These are phyloP conservation scores for Embiotoca jacksoni DNA, from an alignment of 2,113 vertebrate genomes.

Conservation along the genomic window DNA sequence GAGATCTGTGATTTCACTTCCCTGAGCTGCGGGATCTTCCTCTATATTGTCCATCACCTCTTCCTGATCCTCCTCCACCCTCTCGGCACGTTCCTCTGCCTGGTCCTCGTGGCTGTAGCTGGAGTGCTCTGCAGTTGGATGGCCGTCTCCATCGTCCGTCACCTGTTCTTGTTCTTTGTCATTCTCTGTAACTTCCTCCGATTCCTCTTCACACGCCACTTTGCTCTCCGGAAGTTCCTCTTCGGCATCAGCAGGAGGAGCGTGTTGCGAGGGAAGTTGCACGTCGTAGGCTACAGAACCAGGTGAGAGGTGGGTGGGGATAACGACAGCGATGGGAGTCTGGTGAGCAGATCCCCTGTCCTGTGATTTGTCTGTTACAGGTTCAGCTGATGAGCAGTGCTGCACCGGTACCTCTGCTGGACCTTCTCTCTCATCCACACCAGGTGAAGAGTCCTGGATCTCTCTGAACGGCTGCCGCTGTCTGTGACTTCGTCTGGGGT, in stretches of 20 bases:
- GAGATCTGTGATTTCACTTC: conserved; percentile 65
- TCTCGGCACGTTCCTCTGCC: conserved; percentile 32
- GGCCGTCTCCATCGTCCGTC: conserved; percentile 17
- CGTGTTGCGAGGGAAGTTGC: background rate
- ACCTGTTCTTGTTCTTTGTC: conserved; percentile 29
- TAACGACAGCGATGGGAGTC: conserved; percentile 56
- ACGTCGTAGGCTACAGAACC: background rate
- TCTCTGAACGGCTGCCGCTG: conserved; percentile 60
- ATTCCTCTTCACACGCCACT: conserved; percentile 19
- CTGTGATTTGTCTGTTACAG: conserved; percentile 39
- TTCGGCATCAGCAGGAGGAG: conserved; percentile 26
- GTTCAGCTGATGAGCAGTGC: conserved; percentile 16
- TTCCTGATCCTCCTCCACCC: conserved; percentile 45
- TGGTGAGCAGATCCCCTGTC: conserved; percentile 60
- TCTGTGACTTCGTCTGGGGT: conserved; percentile 70
- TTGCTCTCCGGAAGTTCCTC: conserved; percentile 51
- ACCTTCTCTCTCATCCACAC: conserved; percentile 14
- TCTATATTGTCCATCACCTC: conserved; percentile 32
- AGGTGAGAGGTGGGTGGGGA: conserved; percentile 47
- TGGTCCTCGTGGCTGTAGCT: conserved; percentile 9
- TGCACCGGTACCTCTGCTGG: conserved; percentile 7
- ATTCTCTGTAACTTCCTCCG: conserved; percentile 32
- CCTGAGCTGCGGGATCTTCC: conserved; percentile 61
- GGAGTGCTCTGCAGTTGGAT: background rate
- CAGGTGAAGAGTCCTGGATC: conserved; percentile 24